These are phyloP conservation scores for Argyrosomus regius DNA, from an alignment of 2,797 vertebrate species.

Conservation along the genomic window DNA sequence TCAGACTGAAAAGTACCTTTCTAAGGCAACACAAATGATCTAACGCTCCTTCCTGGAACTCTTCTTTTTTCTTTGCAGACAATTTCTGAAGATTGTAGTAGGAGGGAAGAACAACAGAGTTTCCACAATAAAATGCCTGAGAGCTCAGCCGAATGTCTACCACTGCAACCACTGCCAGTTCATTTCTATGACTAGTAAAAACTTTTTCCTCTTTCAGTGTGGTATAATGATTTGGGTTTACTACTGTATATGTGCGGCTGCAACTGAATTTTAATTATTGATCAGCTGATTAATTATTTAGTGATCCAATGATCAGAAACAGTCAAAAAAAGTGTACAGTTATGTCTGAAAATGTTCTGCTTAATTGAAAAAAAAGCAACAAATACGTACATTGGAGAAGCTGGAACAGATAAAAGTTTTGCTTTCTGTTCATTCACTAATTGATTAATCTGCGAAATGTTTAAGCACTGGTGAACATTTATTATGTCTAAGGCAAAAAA, in stretches of 20 bases:
- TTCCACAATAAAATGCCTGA: constrained; percentile 33
- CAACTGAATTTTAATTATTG: constrained; percentile 29
- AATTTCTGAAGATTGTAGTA: constrained; percentile 25
- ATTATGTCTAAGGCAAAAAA: neutral
- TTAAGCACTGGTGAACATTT: neutral
- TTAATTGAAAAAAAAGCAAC: neutral
- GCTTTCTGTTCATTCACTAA: neutral
- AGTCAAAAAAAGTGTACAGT: neutral
- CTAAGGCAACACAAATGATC: constrained; percentile 53
- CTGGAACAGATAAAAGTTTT: neutral
- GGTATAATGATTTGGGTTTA: constrained; percentile 4
- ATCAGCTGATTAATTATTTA: constrained; percentile 27
- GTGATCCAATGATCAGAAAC: neutral
- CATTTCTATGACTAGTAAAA: neutral
- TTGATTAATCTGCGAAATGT: neutral
- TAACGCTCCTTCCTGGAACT: constrained; percentile 31
- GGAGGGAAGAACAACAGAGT: constrained; percentile 26
- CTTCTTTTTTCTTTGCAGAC: constrained; percentile 39
- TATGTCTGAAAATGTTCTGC: neutral
- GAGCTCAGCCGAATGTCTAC: constrained; percentile 24
- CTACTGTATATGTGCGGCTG: neutral
- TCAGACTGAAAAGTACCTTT: constrained; percentile 66
- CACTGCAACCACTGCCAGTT: constrained; percentile 6
- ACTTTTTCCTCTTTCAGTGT: neutral
- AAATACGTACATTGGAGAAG: neutral